Percentiles rank a stretch among this genome's conserved stretches.
phyloP scores from a whole-genome alignment of 2,888 invertebrate genomes.

The Notodonta ziczac region DNA sequence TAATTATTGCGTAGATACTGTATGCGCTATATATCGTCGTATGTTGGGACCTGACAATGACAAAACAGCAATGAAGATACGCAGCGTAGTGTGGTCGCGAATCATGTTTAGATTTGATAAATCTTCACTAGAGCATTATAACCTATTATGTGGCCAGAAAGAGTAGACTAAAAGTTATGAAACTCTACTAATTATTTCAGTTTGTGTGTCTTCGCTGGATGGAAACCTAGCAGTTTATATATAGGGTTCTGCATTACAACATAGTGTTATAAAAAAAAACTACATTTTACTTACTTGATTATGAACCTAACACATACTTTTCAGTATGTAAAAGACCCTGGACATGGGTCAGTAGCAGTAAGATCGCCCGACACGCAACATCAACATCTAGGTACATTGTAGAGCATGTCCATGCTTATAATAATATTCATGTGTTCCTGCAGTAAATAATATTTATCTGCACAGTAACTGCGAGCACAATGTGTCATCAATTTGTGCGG shows the following conservation, averaged over 20 bases:
- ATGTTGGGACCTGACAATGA: slow-evolving; percentile 30
- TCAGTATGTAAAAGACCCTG: too few species aligned
- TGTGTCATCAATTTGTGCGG: slow-evolving; percentile 36
- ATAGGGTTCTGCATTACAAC: not conserved
- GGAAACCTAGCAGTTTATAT: too few species aligned
- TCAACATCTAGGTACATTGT: not conserved
- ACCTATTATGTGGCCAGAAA: too few species aligned
- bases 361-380: too few species aligned
- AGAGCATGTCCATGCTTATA: not conserved
- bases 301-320: not conserved
- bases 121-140: too few species aligned
- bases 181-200: too few species aligned
- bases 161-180: too few species aligned
- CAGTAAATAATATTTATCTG: slow-evolving; percentile 2
- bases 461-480: slow-evolving; percentile 20
- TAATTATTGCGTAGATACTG: slow-evolving; percentile 50
- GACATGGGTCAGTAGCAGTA: too few species aligned
- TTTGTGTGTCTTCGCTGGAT: too few species aligned
- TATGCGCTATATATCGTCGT: slow-evolving; percentile 31
- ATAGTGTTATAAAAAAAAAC: not conserved
- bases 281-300: not conserved
- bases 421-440: not conserved
- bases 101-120: too few species aligned
- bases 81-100: not conserved
- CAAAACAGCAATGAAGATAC: slow-evolving; percentile 15